Percentiles rank a stretch among this genome's conserved stretches.
These are phyloP conservation scores for Pedicia rivosa DNA, from an alignment of 2,888 invertebrate species.

Conservation along the genomic window DNA sequence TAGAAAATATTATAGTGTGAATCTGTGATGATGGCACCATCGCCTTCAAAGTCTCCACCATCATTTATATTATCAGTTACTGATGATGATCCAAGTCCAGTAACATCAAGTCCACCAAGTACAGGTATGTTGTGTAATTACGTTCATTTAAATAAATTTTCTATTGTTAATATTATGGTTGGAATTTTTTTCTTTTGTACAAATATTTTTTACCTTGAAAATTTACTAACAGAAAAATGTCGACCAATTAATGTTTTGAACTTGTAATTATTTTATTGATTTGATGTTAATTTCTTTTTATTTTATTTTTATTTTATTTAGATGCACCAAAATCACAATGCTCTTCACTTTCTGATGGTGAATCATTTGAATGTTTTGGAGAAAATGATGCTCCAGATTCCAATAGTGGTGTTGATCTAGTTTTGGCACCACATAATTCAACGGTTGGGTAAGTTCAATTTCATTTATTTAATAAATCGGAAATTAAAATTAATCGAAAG, in stretches of 20 bases:
- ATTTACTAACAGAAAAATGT: too few relatives aligned
- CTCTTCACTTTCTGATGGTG: constrained; percentile 52
- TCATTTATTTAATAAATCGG: background rate
- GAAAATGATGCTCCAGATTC: constrained; percentile 34
- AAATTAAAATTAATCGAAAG: background rate
- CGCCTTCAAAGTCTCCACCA: constrained; percentile 17
- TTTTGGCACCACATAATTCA: constrained; percentile 28
- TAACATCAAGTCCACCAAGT: constrained; percentile 29
- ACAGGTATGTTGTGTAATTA: constrained; percentile 21
- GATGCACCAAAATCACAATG: constrained; percentile 31
- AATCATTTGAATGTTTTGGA: constrained; percentile 68
- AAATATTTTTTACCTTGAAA: too few relatives aligned
- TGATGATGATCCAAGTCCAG: constrained; percentile 27
- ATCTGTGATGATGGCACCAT: constrained; percentile 23
- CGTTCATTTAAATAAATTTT: background rate
- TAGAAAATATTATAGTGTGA: too few relatives aligned
- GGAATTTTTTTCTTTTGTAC: too few relatives aligned
- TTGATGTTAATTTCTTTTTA: too few relatives aligned
- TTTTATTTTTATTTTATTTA: constrained; percentile 3
- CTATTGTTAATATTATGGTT: too few relatives aligned
- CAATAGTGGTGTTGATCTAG: constrained; percentile 22
- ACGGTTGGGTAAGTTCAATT: constrained; percentile 16
- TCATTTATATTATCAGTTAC: constrained; percentile 17
- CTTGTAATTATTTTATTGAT: too few relatives aligned
- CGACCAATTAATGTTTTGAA: too few relatives aligned